These are phyloP conservation scores for Frankliniella intonsa DNA, from an alignment of 2,888 invertebrate species.

Conservation along the genomic window DNA sequence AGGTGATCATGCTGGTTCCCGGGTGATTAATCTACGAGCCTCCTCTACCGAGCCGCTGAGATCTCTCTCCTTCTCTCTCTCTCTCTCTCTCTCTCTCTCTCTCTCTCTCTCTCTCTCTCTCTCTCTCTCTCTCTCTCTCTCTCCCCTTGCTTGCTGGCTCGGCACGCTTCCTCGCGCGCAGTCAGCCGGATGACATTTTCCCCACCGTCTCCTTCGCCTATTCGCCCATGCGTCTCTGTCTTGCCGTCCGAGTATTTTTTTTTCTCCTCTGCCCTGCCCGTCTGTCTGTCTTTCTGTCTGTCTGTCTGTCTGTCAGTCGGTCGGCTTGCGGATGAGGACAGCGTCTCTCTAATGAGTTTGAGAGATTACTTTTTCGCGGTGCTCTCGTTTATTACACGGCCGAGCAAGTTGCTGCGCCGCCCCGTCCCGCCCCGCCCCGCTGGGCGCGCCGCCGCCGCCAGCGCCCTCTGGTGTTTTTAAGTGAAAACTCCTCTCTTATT, in stretches of 20 bases:
- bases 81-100: slow-evolving; percentile 1
- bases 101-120: slow-evolving; percentile 4
- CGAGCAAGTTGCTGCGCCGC: too few relatives aligned
- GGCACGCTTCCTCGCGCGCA: neutral
- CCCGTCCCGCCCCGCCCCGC: too few relatives aligned
- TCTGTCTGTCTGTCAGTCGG: neutral
- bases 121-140: neutral
- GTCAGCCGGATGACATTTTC: neutral
- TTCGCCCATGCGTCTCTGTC: neutral
- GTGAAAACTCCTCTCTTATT: too few relatives aligned
- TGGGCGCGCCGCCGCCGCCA: too few relatives aligned
- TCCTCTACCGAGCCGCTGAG: neutral
- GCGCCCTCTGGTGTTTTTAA: too few relatives aligned
- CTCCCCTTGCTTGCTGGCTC: neutral
- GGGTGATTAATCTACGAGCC: neutral
- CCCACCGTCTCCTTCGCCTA: neutral
- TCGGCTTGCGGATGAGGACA: neutral
- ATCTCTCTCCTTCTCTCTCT: neutral
- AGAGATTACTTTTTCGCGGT: too few relatives aligned
- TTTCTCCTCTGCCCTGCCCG: neutral
- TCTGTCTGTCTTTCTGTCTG: neutral
- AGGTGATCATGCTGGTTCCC: neutral
- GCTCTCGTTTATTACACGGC: too few relatives aligned
- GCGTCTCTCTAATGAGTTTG: too few relatives aligned
- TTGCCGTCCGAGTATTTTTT: neutral